Percentiles rank a stretch among this genome's conserved stretches.
Evolutionary conservation across 2,797 vertebrate genomes (phyloP).

Genomic region (Masticophis lateralis): DNA sequence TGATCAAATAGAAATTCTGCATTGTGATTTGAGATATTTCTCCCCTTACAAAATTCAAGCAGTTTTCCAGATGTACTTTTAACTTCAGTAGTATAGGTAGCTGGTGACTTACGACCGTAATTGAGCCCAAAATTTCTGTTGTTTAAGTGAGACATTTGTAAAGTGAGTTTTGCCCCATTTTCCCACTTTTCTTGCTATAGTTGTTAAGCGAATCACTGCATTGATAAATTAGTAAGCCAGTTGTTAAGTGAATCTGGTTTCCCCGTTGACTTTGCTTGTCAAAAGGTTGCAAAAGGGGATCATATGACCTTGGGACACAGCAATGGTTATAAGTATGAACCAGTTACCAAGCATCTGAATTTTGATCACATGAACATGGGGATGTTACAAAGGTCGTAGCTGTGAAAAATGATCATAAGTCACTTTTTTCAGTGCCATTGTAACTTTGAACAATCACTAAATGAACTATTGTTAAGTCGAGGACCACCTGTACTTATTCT

Average conservation of each 20-base stretch:
- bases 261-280: neutral
- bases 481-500: neutral
- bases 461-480: neutral
- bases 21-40: conserved; percentile 6
- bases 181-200: neutral
- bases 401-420: neutral
- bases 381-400: neutral
- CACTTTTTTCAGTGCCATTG: neutral
- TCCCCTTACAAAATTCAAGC: conserved; percentile 41
- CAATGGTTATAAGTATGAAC: neutral
- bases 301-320: neutral
- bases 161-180: neutral
- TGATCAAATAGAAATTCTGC: conserved; percentile 35
- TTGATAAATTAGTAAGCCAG: neutral
- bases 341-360: neutral
- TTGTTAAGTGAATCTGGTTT: neutral
- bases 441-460: neutral
- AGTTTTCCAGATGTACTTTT: conserved; percentile 37
- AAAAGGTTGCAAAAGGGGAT: neutral
- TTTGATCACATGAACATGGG: neutral
- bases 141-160: neutral
- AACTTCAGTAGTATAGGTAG: conserved; percentile 19
- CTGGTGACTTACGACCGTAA: neutral
- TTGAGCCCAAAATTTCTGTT: neutral
- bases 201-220: neutral